Percentiles rank a stretch among this genome's conserved stretches.
Conservation (phyloP, 1,140 invertebrate species). For the Zaprionus kolodkinae region DNA sequence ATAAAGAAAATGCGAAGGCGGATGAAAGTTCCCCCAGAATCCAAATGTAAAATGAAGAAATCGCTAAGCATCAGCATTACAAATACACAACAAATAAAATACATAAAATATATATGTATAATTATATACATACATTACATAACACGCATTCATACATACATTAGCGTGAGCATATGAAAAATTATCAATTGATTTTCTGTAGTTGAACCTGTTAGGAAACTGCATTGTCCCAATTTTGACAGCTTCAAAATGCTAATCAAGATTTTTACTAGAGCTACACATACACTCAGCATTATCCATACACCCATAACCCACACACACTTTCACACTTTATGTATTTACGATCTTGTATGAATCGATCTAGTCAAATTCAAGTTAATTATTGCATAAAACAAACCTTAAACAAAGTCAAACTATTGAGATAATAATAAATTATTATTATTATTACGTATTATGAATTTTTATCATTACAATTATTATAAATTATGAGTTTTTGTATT, state of each 20-base stretch:
- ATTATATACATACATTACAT: slow-evolving; percentile 49
- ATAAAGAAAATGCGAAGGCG: slow-evolving; percentile 53
- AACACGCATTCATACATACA: slow-evolving; percentile 61
- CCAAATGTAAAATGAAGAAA: slow-evolving; percentile 42
- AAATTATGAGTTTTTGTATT: slow-evolving; percentile 76
- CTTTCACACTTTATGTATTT: slow-evolving; percentile 70
- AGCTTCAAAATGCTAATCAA: slow-evolving; percentile 74
- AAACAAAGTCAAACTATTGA: slow-evolving; percentile 76
- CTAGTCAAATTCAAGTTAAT: slow-evolving; percentile 83
- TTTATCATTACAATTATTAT: slow-evolving; percentile 60
- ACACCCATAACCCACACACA: slow-evolving; percentile 29
- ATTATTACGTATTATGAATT: slow-evolving; percentile 63
- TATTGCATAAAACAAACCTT: slow-evolving; percentile 71
- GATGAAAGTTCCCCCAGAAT: slow-evolving; percentile 79
- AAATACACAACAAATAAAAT: slow-evolving; percentile 44
- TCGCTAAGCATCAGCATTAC: slow-evolving; percentile 40
- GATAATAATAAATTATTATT: slow-evolving; percentile 75
- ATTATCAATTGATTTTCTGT: slow-evolving; percentile 73
- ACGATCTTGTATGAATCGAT: slow-evolving; percentile 75
- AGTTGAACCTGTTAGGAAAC: slow-evolving; percentile 58
- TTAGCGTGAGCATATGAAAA: slow-evolving; percentile 60
- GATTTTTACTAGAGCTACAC: slow-evolving; percentile 68
- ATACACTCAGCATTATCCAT: slow-evolving; percentile 40
- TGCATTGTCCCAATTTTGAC: slow-evolving; percentile 44
- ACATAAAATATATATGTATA: slow-evolving; percentile 54